These are phyloP conservation scores for Cyphomyrmex costatus DNA, from an alignment of 1,140 invertebrate genomes.

Conservation along the genomic window DNA sequence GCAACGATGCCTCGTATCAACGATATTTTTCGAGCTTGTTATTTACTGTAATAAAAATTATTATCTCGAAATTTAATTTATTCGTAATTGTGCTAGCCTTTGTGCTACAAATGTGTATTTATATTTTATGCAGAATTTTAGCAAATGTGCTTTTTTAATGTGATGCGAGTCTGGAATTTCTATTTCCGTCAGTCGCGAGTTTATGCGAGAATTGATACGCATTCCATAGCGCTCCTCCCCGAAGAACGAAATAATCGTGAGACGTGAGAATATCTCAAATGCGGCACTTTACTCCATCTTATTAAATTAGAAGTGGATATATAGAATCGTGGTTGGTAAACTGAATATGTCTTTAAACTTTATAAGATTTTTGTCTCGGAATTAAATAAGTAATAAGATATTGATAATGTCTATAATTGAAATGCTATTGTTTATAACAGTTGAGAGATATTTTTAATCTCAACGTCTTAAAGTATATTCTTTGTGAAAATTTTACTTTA, in stretches of 20 bases:
- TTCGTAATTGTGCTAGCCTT: neutral
- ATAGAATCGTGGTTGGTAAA: constrained; percentile 22
- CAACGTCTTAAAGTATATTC: neutral
- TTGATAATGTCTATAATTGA: too few relatives aligned
- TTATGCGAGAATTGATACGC: constrained; percentile 59
- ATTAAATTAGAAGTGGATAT: constrained; percentile 61
- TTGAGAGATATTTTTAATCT: constrained; percentile 12
- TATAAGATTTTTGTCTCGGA: constrained; percentile 1
- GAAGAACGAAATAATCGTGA: constrained; percentile 51
- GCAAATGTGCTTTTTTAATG: neutral
- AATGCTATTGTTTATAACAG: neutral
- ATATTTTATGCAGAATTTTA: neutral
- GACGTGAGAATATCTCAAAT: constrained; percentile 49
- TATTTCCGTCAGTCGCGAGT: constrained; percentile 27
- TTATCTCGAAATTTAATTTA: constrained; percentile 19
- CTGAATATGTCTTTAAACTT: constrained; percentile 6
- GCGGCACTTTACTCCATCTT: neutral
- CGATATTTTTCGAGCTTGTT: constrained; percentile 19
- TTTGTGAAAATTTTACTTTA: neutral
- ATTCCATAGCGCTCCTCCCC: neutral
- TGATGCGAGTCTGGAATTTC: constrained; percentile 17
- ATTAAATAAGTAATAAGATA: constrained; percentile 38
- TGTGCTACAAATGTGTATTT: constrained; percentile 21
- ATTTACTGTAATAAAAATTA: constrained; percentile 25
- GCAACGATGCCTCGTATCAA: neutral